Evolutionary conservation across 2,113 vertebrate genomes (phyloP).

Genomic region (Nerophis lumbriciformis): DNA sequence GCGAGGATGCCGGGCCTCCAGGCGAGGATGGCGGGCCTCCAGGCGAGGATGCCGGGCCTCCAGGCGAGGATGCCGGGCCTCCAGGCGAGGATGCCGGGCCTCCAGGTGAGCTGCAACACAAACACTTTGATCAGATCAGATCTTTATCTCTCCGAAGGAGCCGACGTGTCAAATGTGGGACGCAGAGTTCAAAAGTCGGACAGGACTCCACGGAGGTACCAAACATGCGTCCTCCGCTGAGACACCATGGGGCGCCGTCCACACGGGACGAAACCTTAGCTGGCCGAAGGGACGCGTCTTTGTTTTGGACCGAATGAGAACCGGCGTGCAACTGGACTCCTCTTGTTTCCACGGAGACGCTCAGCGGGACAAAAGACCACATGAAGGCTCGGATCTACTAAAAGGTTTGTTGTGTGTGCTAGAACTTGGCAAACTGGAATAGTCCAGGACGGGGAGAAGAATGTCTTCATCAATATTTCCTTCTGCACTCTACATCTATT

Average conservation of each 20-base stretch:
- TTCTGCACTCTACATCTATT: too few relatives aligned
- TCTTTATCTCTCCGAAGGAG: slow-evolving; percentile 32
- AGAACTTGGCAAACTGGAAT: too few relatives aligned
- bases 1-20: too few relatives aligned
- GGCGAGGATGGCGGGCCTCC: too few relatives aligned
- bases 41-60: too few relatives aligned
- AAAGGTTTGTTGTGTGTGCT: too few relatives aligned
- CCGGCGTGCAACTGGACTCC: slow-evolving; percentile 33
- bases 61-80: too few relatives aligned
- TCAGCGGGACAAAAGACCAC: neutral
- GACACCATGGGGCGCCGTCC: slow-evolving; percentile 35
- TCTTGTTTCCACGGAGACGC: slow-evolving; percentile 21
- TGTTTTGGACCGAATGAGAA: slow-evolving; percentile 23
- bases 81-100: too few relatives aligned
- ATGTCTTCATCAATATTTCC: too few relatives aligned
- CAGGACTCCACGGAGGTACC: slow-evolving; percentile 51
- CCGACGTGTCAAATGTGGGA: slow-evolving; percentile 31
- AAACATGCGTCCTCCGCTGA: slow-evolving; percentile 56
- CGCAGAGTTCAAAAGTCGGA: slow-evolving; percentile 13
- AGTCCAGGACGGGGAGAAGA: too few relatives aligned
- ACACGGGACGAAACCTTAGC: slow-evolving; percentile 53
- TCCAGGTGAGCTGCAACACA: slow-evolving; percentile 39
- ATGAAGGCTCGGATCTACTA: too few relatives aligned
- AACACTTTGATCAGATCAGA: slow-evolving; percentile 35
- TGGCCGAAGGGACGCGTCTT: slow-evolving; percentile 44